phyloP scores from a whole-genome alignment of 2,797 vertebrate genomes.

The Sciaenops ocellatus region DNA sequence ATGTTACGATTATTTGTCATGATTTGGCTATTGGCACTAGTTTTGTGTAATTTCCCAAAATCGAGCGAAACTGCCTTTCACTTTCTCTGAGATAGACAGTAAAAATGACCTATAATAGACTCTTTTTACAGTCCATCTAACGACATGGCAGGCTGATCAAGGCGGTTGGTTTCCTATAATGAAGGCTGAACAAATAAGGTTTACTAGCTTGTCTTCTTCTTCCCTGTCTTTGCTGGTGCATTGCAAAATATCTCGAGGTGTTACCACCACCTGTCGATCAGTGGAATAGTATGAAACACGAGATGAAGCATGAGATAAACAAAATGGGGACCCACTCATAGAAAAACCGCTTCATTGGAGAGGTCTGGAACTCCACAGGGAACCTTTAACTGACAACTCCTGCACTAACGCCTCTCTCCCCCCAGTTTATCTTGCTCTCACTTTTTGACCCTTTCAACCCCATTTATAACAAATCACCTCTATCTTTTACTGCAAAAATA shows the following conservation, averaged over 20 bases:
- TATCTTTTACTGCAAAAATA: neutral
- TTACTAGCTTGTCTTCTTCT: neutral
- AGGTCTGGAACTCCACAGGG: neutral
- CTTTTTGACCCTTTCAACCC: neutral
- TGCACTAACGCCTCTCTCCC: neutral
- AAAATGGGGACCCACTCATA: no score
- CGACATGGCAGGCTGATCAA: neutral
- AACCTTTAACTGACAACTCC: neutral
- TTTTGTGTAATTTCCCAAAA: neutral
- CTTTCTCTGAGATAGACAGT: neutral
- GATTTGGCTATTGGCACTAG: neutral
- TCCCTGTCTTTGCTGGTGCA: neutral
- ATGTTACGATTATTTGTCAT: neutral
- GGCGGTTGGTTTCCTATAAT: neutral
- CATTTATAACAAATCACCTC: neutral
- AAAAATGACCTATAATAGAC: neutral
- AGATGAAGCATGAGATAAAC: neutral
- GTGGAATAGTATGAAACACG: no score
- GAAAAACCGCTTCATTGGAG: neutral
- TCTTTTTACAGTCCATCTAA: neutral
- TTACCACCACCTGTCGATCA: neutral
- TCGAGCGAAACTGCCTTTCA: neutral
- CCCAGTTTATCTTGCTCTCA: neutral
- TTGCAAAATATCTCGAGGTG: neutral
- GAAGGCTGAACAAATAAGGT: neutral